Evolutionary conservation across 2,888 invertebrate genomes (phyloP).

Genomic region (Caenorhabditis zanzibari): DNA sequence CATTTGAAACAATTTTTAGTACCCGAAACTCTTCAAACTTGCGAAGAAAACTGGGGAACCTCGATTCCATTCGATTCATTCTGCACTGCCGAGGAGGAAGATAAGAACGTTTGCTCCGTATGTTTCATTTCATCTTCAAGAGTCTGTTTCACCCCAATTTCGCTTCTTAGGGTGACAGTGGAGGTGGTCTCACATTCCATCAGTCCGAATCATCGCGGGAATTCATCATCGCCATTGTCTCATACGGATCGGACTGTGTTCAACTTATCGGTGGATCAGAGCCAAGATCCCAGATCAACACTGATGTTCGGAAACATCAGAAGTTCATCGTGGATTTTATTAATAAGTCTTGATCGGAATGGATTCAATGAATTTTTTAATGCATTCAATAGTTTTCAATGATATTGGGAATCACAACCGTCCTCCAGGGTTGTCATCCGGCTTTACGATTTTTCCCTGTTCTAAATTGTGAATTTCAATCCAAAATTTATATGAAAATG

Average conservation of each 20-base stretch:
- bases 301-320: conserved; percentile 51
- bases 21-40: conserved; percentile 25
- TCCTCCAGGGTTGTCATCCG: no score
- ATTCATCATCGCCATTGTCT: conserved; percentile 51
- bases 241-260: conserved; percentile 59
- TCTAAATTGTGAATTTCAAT: no score
- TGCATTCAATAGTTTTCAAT: background rate
- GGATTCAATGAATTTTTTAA: background rate
- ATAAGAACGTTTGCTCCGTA: conserved; percentile 62
- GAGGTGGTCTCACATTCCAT: conserved; percentile 59
- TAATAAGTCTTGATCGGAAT: conserved; percentile 9
- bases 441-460: no score
- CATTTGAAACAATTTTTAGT: conserved; percentile 1
- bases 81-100: conserved; percentile 58
- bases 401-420: no score
- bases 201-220: conserved; percentile 5
- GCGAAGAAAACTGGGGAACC: conserved; percentile 53
- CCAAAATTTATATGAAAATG: no score
- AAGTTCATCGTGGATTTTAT: conserved; percentile 55
- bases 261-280: conserved; percentile 36
- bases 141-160: background rate
- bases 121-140: background rate
- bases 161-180: conserved; percentile 57
- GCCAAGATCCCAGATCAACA: conserved; percentile 58
- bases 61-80: conserved; percentile 49